Evolutionary conservation across 2,888 invertebrate genomes (phyloP), one percentile per base, ranked within the genome.

Genomic region (Chrysotoxum bicinctum): DNA sequence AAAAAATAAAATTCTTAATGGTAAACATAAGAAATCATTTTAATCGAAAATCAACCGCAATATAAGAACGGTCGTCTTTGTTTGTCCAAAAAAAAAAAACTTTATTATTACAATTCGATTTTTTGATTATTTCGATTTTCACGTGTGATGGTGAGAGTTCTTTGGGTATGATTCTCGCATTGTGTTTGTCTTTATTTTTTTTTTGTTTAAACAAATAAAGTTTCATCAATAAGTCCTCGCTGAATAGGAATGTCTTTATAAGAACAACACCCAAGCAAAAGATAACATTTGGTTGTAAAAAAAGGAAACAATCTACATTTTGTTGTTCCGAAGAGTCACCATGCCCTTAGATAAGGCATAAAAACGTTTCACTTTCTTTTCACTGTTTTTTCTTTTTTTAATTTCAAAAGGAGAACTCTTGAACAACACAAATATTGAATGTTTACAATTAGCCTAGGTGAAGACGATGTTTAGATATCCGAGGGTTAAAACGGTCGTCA

Each of bases 211-310:
- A 26, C 52, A 83, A 83, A 73, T 45, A 82, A 50, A 66, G 37
- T 77, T 74, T 69, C 73, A 78, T 78, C 73, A 83, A 83, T 83
- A 37, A 37, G 78, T 83, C 74, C 74, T 83, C 50, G 14, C 83
- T 78, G 83, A 83, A 74, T 58, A 69, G 69, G 14, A 73, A 48
- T 74, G 64, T 62, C 40, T 58, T 58, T 26, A 10, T 1, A 72
- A 72, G 58, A 72, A 72, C 70, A 58, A 72, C 70, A 69, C 54
- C 69, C 60, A 43, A 58, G 60, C 26, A 40, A 62, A 62, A 62
- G 60, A 62, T 62, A 62, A 62, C 60, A 62, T 23, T 43, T 14
- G 16, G 26, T 54, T 43, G 43, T 23, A 54, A 62, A 40, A 14
- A 60, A 62, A 62, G 60, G 60, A 62, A 62, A 62, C 40, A 62